Conservation (phyloP, 2,888 invertebrate genomes). For the Clunio marinus region DNA sequence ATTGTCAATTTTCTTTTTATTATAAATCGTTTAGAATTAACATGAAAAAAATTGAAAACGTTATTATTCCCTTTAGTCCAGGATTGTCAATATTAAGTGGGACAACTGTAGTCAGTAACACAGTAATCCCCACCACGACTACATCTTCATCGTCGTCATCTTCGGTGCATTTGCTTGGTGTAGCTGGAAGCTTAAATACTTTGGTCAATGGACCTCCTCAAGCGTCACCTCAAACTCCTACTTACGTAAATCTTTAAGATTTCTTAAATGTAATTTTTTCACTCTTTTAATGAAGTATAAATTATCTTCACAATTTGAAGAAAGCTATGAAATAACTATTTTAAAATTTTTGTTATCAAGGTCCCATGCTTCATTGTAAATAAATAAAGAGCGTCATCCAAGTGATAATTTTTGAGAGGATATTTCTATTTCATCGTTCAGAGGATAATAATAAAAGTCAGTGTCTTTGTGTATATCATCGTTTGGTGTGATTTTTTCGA, state of each 20-base stretch:
- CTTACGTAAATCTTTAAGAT: constrained; percentile 84
- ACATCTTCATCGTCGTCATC: constrained; percentile 43
- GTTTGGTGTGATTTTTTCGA: too few relatives aligned
- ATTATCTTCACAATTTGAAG: too few relatives aligned
- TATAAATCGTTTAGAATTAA: too few relatives aligned
- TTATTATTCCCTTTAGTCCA: constrained; percentile 41
- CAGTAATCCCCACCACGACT: constrained; percentile 43
- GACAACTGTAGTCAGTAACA: constrained; percentile 44
- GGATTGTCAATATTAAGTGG: constrained; percentile 43
- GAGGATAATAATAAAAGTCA: too few relatives aligned
- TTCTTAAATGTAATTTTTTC: constrained; percentile 33
- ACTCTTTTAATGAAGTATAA: constrained; percentile 2
- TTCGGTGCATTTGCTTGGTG: constrained; percentile 45
- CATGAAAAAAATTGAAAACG: too few relatives aligned
- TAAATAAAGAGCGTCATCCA: constrained; percentile 24
- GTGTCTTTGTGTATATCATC: too few relatives aligned
- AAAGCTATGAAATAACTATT: background rate
- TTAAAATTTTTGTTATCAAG: constrained; percentile 17
- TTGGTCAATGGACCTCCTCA: constrained; percentile 52
- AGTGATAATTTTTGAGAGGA: background rate
- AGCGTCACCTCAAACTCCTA: constrained; percentile 75
- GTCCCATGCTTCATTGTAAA: constrained; percentile 37
- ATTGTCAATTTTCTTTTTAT: too few relatives aligned
- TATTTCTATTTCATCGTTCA: too few relatives aligned
- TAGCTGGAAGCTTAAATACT: constrained; percentile 55